Conservation (phyloP, 2,113 vertebrate genomes). For the Pachycephala philippinensis region DNA sequence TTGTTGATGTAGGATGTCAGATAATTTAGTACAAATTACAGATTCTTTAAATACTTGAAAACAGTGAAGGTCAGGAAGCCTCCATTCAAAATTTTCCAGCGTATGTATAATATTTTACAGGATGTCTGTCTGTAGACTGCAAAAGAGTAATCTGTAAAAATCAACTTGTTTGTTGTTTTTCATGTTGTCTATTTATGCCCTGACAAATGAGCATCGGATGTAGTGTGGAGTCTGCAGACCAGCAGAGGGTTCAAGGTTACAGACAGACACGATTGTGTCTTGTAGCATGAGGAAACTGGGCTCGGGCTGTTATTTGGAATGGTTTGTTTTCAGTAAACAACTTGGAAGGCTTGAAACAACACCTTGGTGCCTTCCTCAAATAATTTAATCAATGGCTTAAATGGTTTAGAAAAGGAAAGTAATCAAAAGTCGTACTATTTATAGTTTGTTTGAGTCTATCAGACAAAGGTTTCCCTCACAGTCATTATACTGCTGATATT, state of each 20-base stretch:
- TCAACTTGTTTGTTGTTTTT: slow-evolving; percentile 81
- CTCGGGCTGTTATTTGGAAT: background rate
- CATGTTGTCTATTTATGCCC: slow-evolving; percentile 71
- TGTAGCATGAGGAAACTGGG: slow-evolving; percentile 18
- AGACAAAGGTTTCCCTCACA: background rate
- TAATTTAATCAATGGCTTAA: background rate
- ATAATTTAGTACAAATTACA: slow-evolving; percentile 70
- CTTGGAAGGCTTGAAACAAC: background rate
- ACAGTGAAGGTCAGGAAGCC: slow-evolving; percentile 71
- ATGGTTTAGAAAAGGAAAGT: background rate
- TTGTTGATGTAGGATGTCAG: slow-evolving; percentile 67
- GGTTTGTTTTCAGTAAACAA: slow-evolving; percentile 11
- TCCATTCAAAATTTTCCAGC: slow-evolving; percentile 75
- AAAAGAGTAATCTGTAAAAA: slow-evolving; percentile 71
- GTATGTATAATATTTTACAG: slow-evolving; percentile 76
- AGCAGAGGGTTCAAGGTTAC: slow-evolving; percentile 72
- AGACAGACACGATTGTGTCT: slow-evolving; percentile 1
- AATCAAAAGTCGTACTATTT: background rate
- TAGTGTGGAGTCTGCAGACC: slow-evolving; percentile 62
- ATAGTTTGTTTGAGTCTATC: background rate
- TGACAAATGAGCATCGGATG: slow-evolving; percentile 75
- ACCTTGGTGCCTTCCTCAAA: background rate
- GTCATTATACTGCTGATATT: background rate
- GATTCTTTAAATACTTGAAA: slow-evolving; percentile 70
- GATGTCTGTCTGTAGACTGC: slow-evolving; percentile 70